Percentiles rank a stretch among this genome's conserved stretches.
Conservation (phyloP, 1,140 invertebrate species). For the Drosophila carrolli region DNA sequence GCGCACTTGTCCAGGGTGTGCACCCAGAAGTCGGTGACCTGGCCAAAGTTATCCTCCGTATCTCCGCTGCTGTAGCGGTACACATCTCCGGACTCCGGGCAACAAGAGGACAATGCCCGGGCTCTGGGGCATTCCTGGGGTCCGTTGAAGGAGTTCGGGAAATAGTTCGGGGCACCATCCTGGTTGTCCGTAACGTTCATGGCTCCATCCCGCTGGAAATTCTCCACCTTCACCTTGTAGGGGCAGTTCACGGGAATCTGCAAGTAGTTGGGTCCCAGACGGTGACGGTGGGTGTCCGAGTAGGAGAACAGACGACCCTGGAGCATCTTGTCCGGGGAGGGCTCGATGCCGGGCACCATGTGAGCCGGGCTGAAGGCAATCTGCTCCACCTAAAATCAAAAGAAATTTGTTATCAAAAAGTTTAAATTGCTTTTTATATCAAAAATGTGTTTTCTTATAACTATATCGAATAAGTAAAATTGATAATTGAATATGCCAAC, state of each 20-base stretch:
- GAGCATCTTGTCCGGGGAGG: conserved; percentile 97
- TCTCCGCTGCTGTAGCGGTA: conserved; percentile 92
- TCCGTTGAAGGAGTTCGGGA: conserved; percentile 97
- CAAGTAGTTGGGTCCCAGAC: conserved; percentile 96
- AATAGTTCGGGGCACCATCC: conserved; percentile 96
- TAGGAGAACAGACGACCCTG: conserved; percentile 98
- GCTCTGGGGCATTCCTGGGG: conserved; percentile 88
- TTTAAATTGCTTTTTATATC: too few relatives aligned
- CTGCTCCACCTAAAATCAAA: conserved; percentile 91
- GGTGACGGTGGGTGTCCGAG: conserved; percentile 96
- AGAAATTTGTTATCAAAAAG: too few relatives aligned
- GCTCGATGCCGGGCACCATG: conserved; percentile 95
- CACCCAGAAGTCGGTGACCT: conserved; percentile 92
- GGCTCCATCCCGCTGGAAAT: conserved; percentile 96
- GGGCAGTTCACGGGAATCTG: conserved; percentile 99
- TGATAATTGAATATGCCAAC: not conserved
- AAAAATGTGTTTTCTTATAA: too few relatives aligned
- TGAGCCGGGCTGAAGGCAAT: conserved; percentile 96
- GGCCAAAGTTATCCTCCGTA: conserved; percentile 95
- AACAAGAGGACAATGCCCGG: conserved; percentile 86
- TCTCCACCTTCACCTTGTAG: conserved; percentile 88
- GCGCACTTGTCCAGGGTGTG: conserved; percentile 91
- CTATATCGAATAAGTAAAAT: too few relatives aligned
- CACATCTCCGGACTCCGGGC: conserved; percentile 87
- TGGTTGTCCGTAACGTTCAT: conserved; percentile 88